Evolutionary conservation across 2,113 vertebrate genomes (phyloP).

Genomic region (Daphoenositta chrysoptera): DNA sequence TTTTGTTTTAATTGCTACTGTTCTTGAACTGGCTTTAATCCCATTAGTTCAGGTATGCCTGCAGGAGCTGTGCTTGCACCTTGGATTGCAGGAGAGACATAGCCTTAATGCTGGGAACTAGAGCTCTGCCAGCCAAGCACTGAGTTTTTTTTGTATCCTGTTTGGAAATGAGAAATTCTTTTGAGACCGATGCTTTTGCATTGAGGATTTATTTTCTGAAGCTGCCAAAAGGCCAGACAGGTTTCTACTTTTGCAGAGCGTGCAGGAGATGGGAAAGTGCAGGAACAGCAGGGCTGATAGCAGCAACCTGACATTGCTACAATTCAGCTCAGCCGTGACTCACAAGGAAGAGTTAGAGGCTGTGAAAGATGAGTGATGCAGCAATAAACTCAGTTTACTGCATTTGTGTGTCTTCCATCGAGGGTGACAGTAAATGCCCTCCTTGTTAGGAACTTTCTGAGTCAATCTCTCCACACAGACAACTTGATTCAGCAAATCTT

Average conservation of each 20-base stretch:
- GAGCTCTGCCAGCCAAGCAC: not conserved
- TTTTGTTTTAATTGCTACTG: conserved; percentile 53
- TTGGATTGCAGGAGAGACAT: not conserved
- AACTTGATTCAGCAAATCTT: not conserved
- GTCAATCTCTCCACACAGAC: not conserved
- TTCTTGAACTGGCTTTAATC: conserved; percentile 43
- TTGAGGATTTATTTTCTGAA: not conserved
- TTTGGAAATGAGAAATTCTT: conserved; percentile 14
- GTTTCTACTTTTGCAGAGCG: not conserved
- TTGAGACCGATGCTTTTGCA: not conserved
- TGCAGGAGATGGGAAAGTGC: not conserved
- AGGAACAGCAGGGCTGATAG: not conserved
- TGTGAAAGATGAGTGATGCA: not conserved
- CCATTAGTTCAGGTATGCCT: conserved; percentile 35
- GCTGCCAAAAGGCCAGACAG: not conserved
- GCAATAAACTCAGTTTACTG: not conserved
- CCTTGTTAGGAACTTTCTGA: not conserved
- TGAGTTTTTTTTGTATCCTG: not conserved
- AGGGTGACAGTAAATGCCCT: not conserved
- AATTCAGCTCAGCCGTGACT: not conserved
- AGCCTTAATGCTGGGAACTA: conserved; percentile 35
- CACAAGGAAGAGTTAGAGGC: not conserved
- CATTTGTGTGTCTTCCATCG: not conserved
- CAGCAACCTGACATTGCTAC: not conserved
- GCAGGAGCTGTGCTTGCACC: conserved; percentile 27